Percentiles rank a stretch among this genome's conserved stretches.
phyloP scores from a whole-genome alignment of 2,797 vertebrate genomes.

The Mastacembelus armatus region DNA sequence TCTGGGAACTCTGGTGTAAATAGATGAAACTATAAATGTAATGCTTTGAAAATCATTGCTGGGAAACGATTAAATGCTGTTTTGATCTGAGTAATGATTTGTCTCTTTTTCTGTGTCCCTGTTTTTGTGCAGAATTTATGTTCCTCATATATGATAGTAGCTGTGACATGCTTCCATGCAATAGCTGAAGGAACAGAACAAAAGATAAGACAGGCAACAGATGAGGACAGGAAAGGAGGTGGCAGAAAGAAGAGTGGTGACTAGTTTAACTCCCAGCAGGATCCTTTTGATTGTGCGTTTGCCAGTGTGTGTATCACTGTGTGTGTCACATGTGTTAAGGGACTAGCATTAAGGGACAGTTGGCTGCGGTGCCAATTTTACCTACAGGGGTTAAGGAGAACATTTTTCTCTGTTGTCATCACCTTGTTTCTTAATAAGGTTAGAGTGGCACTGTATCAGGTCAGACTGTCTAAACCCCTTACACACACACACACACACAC shows the following conservation, averaged over 20 bases:
- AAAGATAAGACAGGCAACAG: conserved; percentile 19
- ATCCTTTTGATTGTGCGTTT: conserved; percentile 21
- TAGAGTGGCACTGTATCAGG: conserved; percentile 65
- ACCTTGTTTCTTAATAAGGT: conserved; percentile 76
- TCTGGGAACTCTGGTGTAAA: background rate
- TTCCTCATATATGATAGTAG: background rate
- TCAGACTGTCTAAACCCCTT: conserved; percentile 36
- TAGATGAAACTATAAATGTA: conserved; percentile 16
- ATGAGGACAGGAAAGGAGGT: conserved; percentile 21
- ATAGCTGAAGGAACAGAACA: conserved; percentile 34
- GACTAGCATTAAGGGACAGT: conserved; percentile 42
- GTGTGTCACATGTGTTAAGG: conserved; percentile 20
- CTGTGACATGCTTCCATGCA: conserved; percentile 11
- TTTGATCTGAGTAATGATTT: conserved; percentile 13
- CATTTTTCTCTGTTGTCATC: conserved; percentile 67
- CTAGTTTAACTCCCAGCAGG: conserved; percentile 52
- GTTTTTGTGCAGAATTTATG: no score
- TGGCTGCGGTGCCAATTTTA: conserved; percentile 29
- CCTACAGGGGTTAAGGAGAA: conserved; percentile 21
- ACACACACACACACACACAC: conserved; percentile 50
- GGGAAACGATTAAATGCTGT: conserved; percentile 30
- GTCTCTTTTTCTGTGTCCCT: conserved; percentile 17
- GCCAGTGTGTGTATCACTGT: conserved; percentile 8
- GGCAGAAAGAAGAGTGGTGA: conserved; percentile 48
- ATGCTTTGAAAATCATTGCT: conserved; percentile 14